These are phyloP conservation scores for Opisthograptis luteolata DNA, from an alignment of 2,888 invertebrate genomes.

Conservation along the genomic window DNA sequence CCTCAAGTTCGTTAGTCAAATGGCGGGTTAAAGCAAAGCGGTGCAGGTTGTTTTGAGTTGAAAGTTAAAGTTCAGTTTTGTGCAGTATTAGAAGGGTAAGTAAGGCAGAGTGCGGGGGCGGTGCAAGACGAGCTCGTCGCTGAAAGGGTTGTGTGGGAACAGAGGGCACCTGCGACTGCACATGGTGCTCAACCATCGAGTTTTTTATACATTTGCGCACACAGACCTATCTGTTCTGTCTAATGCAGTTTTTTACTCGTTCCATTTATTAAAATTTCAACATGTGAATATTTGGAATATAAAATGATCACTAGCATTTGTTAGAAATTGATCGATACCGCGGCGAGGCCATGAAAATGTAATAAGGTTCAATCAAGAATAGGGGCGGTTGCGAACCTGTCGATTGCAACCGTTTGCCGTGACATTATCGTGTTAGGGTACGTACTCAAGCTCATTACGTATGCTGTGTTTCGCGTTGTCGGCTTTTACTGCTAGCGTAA, in stretches of 20 bases:
- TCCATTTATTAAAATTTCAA: slow-evolving; percentile 40
- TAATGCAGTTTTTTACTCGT: slow-evolving; percentile 79
- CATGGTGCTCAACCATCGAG: slow-evolving; percentile 75
- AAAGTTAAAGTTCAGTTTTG: slow-evolving; percentile 53
- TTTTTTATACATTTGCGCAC: slow-evolving; percentile 80
- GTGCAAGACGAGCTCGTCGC: slow-evolving; percentile 58
- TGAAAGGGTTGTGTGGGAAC: slow-evolving; percentile 85
- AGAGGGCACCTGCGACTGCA: slow-evolving; percentile 83
- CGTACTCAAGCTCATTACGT: slow-evolving; percentile 59
- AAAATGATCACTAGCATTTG: slow-evolving; percentile 14
- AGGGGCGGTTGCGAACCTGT: slow-evolving; percentile 70
- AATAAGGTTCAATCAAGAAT: slow-evolving; percentile 50
- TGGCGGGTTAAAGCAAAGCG: slow-evolving; percentile 28
- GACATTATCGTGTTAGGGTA: slow-evolving; percentile 77
- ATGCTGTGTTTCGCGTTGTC: slow-evolving; percentile 68
- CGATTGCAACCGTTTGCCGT: slow-evolving; percentile 73
- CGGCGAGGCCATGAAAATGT: slow-evolving; percentile 49
- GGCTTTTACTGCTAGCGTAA: slow-evolving; percentile 46
- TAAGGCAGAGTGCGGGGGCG: slow-evolving; percentile 57
- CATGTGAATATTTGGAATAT: slow-evolving; percentile 2
- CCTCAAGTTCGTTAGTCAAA: slow-evolving; percentile 21
- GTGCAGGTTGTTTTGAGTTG: slow-evolving; percentile 39
- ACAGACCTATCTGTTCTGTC: slow-evolving; percentile 61
- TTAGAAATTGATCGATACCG: slow-evolving; percentile 22
- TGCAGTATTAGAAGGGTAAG: slow-evolving; percentile 57